A percentile compares a stretch with the other conserved stretches of the same genome.
Evolutionary conservation across 1,140 invertebrate species (phyloP).

Genomic region (Diuraphis noxia): DNA sequence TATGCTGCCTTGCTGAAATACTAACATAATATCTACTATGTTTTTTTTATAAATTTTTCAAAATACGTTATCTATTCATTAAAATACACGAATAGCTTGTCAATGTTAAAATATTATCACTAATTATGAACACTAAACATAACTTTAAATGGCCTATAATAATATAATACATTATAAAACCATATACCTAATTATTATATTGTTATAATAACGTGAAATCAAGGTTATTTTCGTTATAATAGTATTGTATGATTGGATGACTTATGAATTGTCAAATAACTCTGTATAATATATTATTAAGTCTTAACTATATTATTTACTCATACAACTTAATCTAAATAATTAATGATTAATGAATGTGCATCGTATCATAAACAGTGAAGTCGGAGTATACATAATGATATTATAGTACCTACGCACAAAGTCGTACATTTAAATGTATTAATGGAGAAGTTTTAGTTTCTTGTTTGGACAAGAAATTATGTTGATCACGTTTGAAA

Average conservation of each 20-base stretch:
- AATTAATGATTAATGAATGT: not conserved
- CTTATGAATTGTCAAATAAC: not conserved
- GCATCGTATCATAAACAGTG: not conserved
- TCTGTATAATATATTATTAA: not conserved
- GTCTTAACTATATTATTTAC: not conserved
- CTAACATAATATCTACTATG: not conserved
- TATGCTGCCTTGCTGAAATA: not conserved
- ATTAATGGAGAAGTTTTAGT: not conserved
- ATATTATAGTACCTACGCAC: not conserved
- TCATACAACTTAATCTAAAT: not conserved
- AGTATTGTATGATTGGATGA: not conserved
- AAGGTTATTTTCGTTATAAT: not conserved
- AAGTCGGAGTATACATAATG: not conserved
- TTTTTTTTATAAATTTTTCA: conserved; percentile 20
- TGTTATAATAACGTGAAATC: not conserved
- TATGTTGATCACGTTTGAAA: conserved; percentile 18
- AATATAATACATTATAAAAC: not conserved
- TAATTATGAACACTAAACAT: not conserved
- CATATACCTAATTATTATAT: not conserved
- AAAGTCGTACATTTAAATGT: not conserved
- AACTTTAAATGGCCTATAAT: not conserved
- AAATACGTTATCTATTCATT: not conserved
- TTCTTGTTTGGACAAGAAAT: conserved; percentile 16
- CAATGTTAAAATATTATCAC: conserved; percentile 2
- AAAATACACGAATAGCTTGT: not conserved